These are phyloP conservation scores for Cataglyphis albicans DNA, from an alignment of 2,888 invertebrate species.

Conservation along the genomic window DNA sequence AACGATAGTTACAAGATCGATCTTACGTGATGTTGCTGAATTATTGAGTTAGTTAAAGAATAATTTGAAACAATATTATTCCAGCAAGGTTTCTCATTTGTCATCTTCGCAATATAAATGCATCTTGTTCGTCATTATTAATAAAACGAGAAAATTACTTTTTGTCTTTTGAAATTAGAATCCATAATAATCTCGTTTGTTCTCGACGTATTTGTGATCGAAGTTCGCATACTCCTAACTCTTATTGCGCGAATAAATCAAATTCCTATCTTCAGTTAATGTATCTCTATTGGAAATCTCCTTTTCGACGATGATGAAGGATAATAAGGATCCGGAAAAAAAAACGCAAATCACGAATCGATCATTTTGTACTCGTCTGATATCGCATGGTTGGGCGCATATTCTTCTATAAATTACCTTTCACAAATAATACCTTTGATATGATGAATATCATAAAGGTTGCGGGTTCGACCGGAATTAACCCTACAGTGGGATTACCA, in stretches of 20 bases:
- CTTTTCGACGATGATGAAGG: slow-evolving; percentile 28
- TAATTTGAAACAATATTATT: not conserved
- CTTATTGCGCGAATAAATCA: slow-evolving; percentile 7
- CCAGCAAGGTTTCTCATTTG: not conserved
- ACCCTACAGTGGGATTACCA: slow-evolving; percentile 43
- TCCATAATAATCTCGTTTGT: not conserved
- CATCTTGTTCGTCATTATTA: not conserved
- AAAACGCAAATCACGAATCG: slow-evolving; percentile 51
- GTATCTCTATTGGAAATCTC: not conserved
- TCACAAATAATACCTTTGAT: slow-evolving; percentile 58
- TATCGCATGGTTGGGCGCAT: slow-evolving; percentile 31
- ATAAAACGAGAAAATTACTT: not conserved
- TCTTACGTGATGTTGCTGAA: not conserved
- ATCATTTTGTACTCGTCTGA: slow-evolving; percentile 31
- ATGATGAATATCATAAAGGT: slow-evolving; percentile 54
- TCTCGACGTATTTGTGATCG: not conserved
- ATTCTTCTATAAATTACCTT: slow-evolving; percentile 59
- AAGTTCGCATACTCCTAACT: not conserved
- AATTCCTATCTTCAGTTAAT: not conserved
- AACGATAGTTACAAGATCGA: slow-evolving; percentile 34
- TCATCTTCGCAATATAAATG: not conserved
- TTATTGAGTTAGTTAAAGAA: not conserved
- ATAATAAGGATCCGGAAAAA: slow-evolving; percentile 24
- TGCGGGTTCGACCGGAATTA: slow-evolving; percentile 59
- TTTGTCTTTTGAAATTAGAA: not conserved